Base-by-base conservation (phyloP, 2,113 vertebrate species). In the Camelus bactrianus region DNA sequence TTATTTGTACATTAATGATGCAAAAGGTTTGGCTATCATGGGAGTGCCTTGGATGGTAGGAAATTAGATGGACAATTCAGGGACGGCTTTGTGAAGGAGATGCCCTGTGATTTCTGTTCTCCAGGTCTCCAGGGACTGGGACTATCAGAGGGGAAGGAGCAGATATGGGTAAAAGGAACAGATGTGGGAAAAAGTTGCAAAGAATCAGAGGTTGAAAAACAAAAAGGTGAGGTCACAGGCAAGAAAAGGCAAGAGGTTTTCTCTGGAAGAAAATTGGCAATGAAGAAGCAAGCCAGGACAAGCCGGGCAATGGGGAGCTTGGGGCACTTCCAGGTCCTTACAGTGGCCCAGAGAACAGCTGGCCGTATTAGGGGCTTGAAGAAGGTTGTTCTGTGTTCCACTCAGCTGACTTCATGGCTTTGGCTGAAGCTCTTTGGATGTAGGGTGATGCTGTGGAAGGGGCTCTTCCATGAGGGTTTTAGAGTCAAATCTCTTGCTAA, bases 161-260 rank as follows among this genome's bases (percentile, higher is more conserved):
- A 75, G 65, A 69, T 65, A 24, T 8, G 20, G 15, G 7, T 6
- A 6, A 32, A 85, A 56, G 38, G 54, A 76, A 85, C 8, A 73
- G 35, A 79, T 13, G 2, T 90, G 69, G 48, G 20, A 10, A 81
- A 60, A 96, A 93, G n/a, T 32, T 76, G 12, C n/a, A 48, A 35
- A 93, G 26, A 19, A 38, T 64, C 79, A 73, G 79, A 79, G 14
- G n/a, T 79, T 54, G 16, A 26, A 46, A 54, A 48, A 84, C 54
- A 35, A 38, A 52, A 64, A 11, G 67, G 1, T n/a, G 85, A 94
- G 35, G 79, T 60, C 80, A 89, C 6, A 65, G 35, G 54, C 64
- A 92, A 92, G 83, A 75, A 76, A 54, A 54, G 15, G 65, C 54
- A 92, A 84, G 81, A 88, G 9, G 3, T 69, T 81, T 96, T 91